Percentiles rank a stretch among this genome's conserved stretches.
phyloP scores from a whole-genome alignment of 2,888 invertebrate species.

The Leptinotarsa haldemani region DNA sequence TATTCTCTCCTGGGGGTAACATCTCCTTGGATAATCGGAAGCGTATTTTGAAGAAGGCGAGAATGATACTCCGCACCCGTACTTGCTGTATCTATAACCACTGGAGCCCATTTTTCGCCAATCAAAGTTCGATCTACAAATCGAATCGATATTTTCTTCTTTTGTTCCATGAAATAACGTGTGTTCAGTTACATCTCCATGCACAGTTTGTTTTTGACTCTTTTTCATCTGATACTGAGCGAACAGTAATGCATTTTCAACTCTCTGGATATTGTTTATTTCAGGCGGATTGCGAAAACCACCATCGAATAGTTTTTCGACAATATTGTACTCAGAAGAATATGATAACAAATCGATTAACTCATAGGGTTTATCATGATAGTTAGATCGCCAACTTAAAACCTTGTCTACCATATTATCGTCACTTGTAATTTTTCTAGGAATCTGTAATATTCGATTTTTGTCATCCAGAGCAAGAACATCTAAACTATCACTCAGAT shows the following conservation, averaged over 20 bases:
- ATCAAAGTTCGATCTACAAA: constrained; percentile 17
- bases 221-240: constrained; percentile 18
- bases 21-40: constrained; percentile 6
- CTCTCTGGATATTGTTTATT: neutral
- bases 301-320: no score
- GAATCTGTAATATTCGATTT: neutral
- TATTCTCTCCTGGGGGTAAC: neutral
- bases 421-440: neutral
- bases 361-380: no score
- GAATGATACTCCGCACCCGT: neutral
- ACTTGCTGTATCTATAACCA: constrained; percentile 17
- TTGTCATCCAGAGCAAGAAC: neutral
- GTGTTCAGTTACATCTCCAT: neutral
- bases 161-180: constrained; percentile 13
- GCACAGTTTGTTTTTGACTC: neutral
- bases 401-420: neutral
- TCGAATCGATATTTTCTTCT: constrained; percentile 3
- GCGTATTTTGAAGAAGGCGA: neutral
- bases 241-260: constrained; percentile 3
- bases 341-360: no score
- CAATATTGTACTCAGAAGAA: no score
- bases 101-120: constrained; percentile 16
- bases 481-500: neutral
- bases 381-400: neutral
- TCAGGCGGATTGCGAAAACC: no score